A percentile compares a stretch with the other conserved stretches of the same genome.
Conservation (phyloP, 37 sponge, comb jelly and placozoan species). For the Cliona cf. orientalis region DNA sequence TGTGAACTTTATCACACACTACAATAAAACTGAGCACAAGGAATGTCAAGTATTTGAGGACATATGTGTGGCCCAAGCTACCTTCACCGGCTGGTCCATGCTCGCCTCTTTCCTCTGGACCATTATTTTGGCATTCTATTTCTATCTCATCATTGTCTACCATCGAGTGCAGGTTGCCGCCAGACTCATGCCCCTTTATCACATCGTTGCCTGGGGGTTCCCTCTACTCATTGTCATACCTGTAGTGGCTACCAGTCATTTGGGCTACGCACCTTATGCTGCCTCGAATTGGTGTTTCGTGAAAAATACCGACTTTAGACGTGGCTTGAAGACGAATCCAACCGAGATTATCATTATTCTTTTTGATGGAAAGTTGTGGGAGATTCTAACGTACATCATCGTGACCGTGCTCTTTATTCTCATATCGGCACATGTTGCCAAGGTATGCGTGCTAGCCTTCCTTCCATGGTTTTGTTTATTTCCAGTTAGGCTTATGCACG, state of each 20-base stretch:
- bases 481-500: not conserved
- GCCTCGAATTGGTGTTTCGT: conserved; percentile 61
- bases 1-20: conserved; percentile 15
- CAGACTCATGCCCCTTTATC: conserved; percentile 46
- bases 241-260: not conserved
- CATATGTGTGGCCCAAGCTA: conserved; percentile 53
- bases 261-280: conserved; percentile 53
- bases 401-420: conserved; percentile 31
- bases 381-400: conserved; percentile 44
- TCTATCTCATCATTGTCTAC: conserved; percentile 52
- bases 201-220: conserved; percentile 56
- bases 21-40: not conserved
- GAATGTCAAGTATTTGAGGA: conserved; percentile 7
- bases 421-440: conserved; percentile 1
- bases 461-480: too few relatives aligned
- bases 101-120: conserved; percentile 66
- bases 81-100: conserved; percentile 54
- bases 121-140: conserved; percentile 61
- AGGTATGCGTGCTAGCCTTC: not conserved
- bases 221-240: conserved; percentile 51
- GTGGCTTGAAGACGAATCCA: not conserved
- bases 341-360: conserved; percentile 5
- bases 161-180: conserved; percentile 3
- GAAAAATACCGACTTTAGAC: not conserved
- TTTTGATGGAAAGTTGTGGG: conserved; percentile 68